Percentiles rank a stretch among this genome's conserved stretches.
Conservation (phyloP, 2,797 vertebrate genomes). For the Hypotaenidia okinawae region DNA sequence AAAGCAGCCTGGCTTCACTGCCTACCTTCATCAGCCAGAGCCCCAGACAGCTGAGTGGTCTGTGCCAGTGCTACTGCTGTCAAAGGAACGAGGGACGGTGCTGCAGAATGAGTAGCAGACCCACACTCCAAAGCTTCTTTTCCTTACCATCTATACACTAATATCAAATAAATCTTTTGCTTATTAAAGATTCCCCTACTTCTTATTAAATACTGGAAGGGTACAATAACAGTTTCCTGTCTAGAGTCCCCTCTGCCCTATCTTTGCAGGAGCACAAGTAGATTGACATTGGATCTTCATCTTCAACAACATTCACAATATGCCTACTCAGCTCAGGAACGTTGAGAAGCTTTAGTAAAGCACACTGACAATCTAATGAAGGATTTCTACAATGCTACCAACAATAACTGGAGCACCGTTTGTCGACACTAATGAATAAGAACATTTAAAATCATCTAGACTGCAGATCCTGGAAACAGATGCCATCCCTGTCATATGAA, state of each 20-base stretch:
- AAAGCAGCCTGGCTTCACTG: slow-evolving; percentile 17
- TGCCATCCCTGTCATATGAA: not conserved
- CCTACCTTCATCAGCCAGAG: not conserved
- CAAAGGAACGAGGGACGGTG: not conserved
- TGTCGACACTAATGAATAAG: not conserved
- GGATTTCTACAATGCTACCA: not conserved
- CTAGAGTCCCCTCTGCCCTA: not conserved
- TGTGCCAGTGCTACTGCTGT: not conserved
- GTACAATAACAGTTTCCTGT: not conserved
- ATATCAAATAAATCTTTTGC: not conserved
- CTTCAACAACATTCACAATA: not conserved
- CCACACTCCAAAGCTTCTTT: not conserved
- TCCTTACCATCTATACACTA: not conserved
- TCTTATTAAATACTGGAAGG: not conserved
- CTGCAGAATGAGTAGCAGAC: not conserved
- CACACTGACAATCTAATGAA: not conserved
- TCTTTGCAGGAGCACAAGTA: not conserved
- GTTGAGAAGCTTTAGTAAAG: not conserved
- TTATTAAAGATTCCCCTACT: not conserved
- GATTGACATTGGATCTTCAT: not conserved
- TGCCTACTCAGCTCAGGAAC: not conserved
- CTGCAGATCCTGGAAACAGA: not conserved
- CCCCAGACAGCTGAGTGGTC: not conserved
- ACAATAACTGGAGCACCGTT: not conserved
- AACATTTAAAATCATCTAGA: not conserved